Evolutionary conservation across 2,797 vertebrate species (phyloP).

Genomic region (Poliocrania exsul): DNA sequence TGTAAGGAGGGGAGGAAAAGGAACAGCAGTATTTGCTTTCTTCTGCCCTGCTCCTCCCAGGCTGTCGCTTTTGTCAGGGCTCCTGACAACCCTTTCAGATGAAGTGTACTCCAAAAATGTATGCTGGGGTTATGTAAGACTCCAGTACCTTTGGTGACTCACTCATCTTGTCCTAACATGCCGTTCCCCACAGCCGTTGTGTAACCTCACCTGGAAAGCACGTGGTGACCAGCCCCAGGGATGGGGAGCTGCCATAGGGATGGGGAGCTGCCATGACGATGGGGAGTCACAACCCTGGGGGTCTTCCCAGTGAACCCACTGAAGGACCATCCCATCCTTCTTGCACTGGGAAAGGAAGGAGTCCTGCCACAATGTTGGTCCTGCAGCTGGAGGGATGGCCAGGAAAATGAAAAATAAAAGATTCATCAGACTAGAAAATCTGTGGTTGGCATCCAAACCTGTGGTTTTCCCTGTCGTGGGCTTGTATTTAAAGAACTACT

Average conservation of each 20-base stretch:
- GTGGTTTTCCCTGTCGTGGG: neutral
- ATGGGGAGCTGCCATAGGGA: neutral
- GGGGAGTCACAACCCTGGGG: neutral
- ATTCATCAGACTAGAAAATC: neutral
- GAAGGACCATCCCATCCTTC: neutral
- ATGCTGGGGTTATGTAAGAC: conserved; percentile 35
- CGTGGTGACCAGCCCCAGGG: rapidly evolving
- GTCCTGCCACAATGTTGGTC: rapidly evolving
- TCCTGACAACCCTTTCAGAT: conserved; percentile 48
- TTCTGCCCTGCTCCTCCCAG: neutral
- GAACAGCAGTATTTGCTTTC: neutral
- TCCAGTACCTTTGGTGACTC: conserved; percentile 47
- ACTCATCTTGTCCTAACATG: neutral
- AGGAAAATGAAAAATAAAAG: neutral
- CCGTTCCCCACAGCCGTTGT: neutral
- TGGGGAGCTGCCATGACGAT: neutral
- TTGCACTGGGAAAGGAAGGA: neutral
- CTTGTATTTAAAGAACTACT: neutral
- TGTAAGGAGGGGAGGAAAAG: neutral
- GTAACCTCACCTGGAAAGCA: neutral
- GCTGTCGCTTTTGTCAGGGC: conserved; percentile 13
- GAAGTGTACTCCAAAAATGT: conserved; percentile 26
- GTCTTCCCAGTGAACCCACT: neutral
- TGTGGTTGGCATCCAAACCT: neutral
- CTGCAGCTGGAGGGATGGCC: neutral